Evolutionary conservation across 2,797 vertebrate species (phyloP).

Genomic region (Ptychadena robeensis): DNA sequence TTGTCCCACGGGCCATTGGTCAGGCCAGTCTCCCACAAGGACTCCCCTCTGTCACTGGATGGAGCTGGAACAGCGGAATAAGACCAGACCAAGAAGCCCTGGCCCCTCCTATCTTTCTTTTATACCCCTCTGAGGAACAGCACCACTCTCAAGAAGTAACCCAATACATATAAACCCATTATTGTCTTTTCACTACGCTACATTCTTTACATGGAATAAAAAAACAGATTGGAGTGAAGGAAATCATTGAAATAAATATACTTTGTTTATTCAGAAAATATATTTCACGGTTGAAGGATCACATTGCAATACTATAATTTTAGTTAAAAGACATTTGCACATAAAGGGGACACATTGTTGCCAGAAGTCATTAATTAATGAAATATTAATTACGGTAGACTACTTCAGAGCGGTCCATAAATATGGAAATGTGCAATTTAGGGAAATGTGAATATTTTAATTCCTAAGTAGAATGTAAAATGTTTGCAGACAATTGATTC

Average conservation of each 20-base stretch:
- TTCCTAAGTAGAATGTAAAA: not conserved
- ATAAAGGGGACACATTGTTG: not conserved
- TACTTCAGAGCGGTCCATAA: not conserved
- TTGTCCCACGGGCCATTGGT: too few species aligned
- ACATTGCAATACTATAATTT: not conserved
- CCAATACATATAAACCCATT: too few species aligned
- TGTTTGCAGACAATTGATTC: not conserved
- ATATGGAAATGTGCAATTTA: conserved; percentile 3
- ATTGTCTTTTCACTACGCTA: too few species aligned
- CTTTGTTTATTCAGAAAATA: not conserved
- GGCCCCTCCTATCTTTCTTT: too few species aligned
- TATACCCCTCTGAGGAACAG: too few species aligned
- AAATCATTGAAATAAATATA: not conserved
- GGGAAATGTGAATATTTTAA: not conserved
- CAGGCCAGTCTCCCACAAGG: too few species aligned
- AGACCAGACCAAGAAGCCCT: too few species aligned
- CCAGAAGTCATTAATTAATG: not conserved
- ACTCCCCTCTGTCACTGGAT: too few species aligned
- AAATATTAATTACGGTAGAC: conserved; percentile 9
- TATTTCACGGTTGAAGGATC: not conserved
- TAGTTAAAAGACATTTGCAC: not conserved
- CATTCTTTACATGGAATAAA: not conserved
- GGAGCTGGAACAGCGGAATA: too few species aligned
- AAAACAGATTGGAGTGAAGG: not conserved
- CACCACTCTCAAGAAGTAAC: too few species aligned